phyloP scores from a whole-genome alignment of 2,888 invertebrate species.

The Trisateles emortualis region DNA sequence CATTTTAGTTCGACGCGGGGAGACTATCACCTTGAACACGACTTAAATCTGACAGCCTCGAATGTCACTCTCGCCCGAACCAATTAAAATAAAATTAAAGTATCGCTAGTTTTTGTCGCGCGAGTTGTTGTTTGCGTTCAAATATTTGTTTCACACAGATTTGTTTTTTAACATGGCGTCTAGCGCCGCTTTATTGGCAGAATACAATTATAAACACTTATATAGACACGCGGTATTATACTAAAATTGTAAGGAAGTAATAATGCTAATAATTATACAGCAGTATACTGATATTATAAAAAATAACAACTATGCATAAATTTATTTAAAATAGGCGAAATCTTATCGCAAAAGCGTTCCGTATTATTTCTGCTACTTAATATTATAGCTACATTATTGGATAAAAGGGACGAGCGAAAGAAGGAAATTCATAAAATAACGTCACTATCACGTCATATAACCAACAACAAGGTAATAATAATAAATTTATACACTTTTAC shows the following conservation, averaged over 20 bases:
- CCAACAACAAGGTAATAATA: constrained; percentile 36
- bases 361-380: not conserved
- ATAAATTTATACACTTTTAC: constrained; percentile 26
- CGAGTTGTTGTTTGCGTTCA: constrained; percentile 43
- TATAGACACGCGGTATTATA: constrained; percentile 9
- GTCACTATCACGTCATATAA: constrained; percentile 24
- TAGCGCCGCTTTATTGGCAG: constrained; percentile 16
- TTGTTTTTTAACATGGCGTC: constrained; percentile 19
- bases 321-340: not conserved
- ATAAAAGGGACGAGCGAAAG: not conserved
- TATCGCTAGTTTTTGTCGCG: constrained; percentile 66
- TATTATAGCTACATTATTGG: not conserved
- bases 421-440: constrained; percentile 20
- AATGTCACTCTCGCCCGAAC: constrained; percentile 81
- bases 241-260: constrained; percentile 25
- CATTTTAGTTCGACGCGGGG: constrained; percentile 81
- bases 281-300: constrained; percentile 9
- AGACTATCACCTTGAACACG: constrained; percentile 85
- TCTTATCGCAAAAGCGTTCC: not conserved
- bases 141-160: constrained; percentile 28
- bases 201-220: constrained; percentile 11
- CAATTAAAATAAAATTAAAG: constrained; percentile 77
- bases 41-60: constrained; percentile 86
- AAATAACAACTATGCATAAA: constrained; percentile 5
- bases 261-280: constrained; percentile 18